Percentiles rank a stretch among this genome's conserved stretches.
These are phyloP conservation scores for Crotalus adamanteus DNA, from an alignment of 2,797 vertebrate species.

Conservation along the genomic window DNA sequence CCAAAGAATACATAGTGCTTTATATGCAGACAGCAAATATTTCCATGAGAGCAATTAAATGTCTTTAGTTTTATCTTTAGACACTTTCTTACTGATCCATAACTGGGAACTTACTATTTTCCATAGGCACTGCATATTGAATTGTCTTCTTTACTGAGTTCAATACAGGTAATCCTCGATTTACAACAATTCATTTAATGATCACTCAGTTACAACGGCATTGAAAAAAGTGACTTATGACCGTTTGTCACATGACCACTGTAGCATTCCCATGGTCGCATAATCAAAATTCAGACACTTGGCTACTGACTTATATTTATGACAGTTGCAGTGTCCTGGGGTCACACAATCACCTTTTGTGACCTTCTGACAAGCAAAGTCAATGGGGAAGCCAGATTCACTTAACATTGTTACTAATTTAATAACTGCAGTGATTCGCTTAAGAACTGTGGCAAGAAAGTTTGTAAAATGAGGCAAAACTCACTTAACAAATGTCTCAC, in stretches of 20 bases:
- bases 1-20: neutral
- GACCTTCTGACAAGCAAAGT: neutral
- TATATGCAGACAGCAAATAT: neutral
- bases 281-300: neutral
- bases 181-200: neutral
- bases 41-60: neutral
- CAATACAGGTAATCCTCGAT: neutral
- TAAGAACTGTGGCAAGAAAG: neutral
- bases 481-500: neutral
- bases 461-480: neutral
- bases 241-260: neutral
- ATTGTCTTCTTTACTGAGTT: neutral
- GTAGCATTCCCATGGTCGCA: neutral
- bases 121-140: neutral
- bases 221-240: neutral
- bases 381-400: neutral
- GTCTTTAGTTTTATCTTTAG: neutral
- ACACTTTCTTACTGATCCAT: neutral
- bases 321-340: neutral
- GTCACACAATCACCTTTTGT: neutral
- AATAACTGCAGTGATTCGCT: neutral
- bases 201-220: neutral
- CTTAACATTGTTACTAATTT: neutral
- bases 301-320: neutral
- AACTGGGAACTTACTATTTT: neutral